These are phyloP conservation scores for Coenonympha glycerion DNA, from an alignment of 2,888 invertebrate species.

Conservation along the genomic window DNA sequence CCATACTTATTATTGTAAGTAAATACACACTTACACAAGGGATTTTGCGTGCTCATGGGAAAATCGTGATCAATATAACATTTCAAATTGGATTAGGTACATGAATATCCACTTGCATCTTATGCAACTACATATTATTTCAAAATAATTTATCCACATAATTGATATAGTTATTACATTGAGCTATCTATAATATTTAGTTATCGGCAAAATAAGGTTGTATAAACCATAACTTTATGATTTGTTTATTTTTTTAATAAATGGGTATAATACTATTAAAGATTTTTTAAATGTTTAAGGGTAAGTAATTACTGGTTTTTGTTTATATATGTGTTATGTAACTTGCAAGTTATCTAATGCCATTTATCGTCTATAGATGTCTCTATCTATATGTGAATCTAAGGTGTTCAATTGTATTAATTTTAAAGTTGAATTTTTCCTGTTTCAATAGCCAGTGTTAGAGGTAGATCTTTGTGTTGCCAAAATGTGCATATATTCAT, in stretches of 20 bases:
- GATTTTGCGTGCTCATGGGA: conserved; percentile 13
- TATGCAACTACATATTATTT: conserved; percentile 25
- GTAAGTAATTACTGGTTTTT: not conserved
- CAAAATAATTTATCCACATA: conserved; percentile 26
- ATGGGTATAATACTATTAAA: not conserved
- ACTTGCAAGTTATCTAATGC: not conserved
- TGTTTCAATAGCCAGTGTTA: not conserved
- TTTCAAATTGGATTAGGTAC: conserved; percentile 18
- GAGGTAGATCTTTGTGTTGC: too few species aligned
- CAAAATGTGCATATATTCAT: too few species aligned
- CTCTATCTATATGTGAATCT: not conserved
- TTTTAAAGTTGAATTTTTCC: conserved; percentile 1
- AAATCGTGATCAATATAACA: conserved; percentile 17
- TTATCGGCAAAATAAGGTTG: conserved; percentile 6
- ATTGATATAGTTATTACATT: conserved; percentile 27
- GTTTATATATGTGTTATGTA: not conserved
- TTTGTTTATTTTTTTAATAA: not conserved
- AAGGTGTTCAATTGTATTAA: not conserved
- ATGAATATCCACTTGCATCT: conserved; percentile 12
- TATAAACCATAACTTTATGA: not conserved
- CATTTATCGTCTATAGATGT: not conserved
- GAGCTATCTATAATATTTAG: conserved; percentile 5
- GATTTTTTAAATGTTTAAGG: not conserved
- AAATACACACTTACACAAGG: not conserved
- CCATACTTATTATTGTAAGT: too few species aligned